These are phyloP conservation scores for Catajapyx aquilonaris DNA, from an alignment of 1,140 invertebrate species.

Conservation along the genomic window DNA sequence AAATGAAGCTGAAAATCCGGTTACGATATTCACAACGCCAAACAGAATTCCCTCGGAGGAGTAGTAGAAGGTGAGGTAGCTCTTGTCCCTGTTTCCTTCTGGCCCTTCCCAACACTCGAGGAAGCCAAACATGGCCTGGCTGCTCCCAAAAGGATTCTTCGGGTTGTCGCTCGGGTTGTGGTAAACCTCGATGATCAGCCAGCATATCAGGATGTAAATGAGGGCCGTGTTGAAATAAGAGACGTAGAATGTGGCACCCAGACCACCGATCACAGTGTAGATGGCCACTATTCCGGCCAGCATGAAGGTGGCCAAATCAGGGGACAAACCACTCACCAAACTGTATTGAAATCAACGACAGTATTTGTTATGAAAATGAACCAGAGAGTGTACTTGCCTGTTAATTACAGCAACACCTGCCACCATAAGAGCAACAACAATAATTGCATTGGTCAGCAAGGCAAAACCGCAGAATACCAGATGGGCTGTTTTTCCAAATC, in stretches of 20 bases:
- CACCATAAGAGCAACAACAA: constrained; percentile 21
- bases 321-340: constrained; percentile 14
- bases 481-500: constrained; percentile 21
- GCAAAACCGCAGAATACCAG: constrained; percentile 20
- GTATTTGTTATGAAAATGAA: neutral
- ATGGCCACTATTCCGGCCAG: constrained; percentile 18
- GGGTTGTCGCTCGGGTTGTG: constrained; percentile 10
- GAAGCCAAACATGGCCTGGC: neutral
- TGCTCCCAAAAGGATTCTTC: neutral
- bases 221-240: constrained; percentile 22
- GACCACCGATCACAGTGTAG: constrained; percentile 22
- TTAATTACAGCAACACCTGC: constrained; percentile 15
- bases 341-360: neutral
- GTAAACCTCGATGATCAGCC: constrained; percentile 19
- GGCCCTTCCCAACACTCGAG: neutral
- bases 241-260: constrained; percentile 23
- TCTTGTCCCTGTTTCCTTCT: neutral
- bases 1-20: constrained; percentile 24
- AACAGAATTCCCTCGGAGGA: neutral
- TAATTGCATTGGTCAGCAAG: constrained; percentile 21
- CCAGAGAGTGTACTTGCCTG: neutral
- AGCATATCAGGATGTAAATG: constrained; percentile 19
- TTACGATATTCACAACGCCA: constrained; percentile 17
- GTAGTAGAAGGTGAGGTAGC: neutral
- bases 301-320: constrained; percentile 19